Evolutionary conservation across 2,888 invertebrate genomes (phyloP), one percentile per base, ranked within the genome.

Genomic region (Pilophorus perplexus): DNA sequence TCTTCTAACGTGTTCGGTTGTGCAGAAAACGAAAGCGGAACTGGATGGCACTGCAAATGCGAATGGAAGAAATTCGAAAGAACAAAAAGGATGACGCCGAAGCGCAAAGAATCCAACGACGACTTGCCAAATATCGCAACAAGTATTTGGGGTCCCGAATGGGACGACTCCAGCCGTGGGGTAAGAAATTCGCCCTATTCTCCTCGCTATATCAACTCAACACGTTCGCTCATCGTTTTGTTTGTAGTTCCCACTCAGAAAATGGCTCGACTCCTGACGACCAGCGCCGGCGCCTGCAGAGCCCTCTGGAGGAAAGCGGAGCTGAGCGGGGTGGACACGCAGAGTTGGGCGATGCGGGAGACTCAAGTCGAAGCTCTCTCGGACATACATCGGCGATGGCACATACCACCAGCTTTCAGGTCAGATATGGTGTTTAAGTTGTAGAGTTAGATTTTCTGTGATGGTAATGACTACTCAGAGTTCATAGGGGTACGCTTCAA

Each of bases 321-420:
- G 75, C 82, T 93, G 37, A 92, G 94, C 89, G 94, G 94, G 2
- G 85, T 95, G 0, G 90, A 93, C 76, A 89, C 89, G 0, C 83
- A 85, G 50, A 86, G 88, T 0, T 75, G 89, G 66, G 92, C 92
- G 75, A 85, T 89, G 74, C 89, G 90, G 75, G 92, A 92, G 75
- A 85, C 89, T 2, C 89, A 92, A 78, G 83, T 85, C 79, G 86
- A 89, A 54, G 87, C 90, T 1, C 78, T 93, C 16, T 85, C 87
- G 3, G 95, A 95, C 74, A 87, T 93, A 3, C 84, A 92, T 8
- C 92, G 93, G 73, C 94, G 95, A 73, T 94, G 94, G 90, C 93
- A 95, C 77, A 89, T 96, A 69, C 87, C 92, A 0, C 93, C 95
- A 0, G 93, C 96, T 0, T 93, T 97, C 75, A 76, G 74, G 76